Evolutionary conservation across 2,888 invertebrate species (phyloP).

Genomic region (Pammene aurita): DNA sequence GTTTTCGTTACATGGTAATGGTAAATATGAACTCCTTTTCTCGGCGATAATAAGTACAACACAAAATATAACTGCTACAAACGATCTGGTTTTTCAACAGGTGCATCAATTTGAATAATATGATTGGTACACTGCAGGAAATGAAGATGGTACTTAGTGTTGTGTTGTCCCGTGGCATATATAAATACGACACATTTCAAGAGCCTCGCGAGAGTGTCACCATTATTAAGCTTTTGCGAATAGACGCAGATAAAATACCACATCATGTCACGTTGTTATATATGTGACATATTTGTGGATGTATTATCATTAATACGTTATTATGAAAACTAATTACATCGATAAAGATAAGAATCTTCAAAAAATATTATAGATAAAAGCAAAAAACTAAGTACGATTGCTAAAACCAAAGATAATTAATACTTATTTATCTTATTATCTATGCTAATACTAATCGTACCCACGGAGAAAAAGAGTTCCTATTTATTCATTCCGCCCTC

Average conservation of each 20-base stretch:
- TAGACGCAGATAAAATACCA: slow-evolving; percentile 11
- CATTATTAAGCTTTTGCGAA: slow-evolving; percentile 29
- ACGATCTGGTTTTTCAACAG: not conserved
- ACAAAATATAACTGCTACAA: not conserved
- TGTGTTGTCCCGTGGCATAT: slow-evolving; percentile 29
- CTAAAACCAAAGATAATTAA: no score
- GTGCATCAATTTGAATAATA: slow-evolving; percentile 11
- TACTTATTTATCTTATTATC: no score
- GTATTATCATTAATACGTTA: not conserved
- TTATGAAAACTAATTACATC: no score
- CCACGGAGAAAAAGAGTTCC: no score
- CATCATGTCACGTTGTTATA: not conserved
- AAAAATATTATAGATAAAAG: no score
- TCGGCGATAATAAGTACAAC: no score
- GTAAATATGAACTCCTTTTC: no score
- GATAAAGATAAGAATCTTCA: no score
- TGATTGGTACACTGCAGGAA: slow-evolving; percentile 26
- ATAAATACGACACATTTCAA: slow-evolving; percentile 36
- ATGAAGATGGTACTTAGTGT: slow-evolving; percentile 18
- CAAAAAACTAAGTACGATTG: no score
- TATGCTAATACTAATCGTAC: no score
- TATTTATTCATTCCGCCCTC: no score
- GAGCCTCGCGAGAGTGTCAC: slow-evolving; percentile 22
- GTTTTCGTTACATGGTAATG: no score
- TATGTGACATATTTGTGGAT: not conserved